Percentiles rank a stretch among this genome's conserved stretches.
These are phyloP conservation scores for Gonioctena quinquepunctata DNA, from an alignment of 1,140 invertebrate species.

Conservation along the genomic window DNA sequence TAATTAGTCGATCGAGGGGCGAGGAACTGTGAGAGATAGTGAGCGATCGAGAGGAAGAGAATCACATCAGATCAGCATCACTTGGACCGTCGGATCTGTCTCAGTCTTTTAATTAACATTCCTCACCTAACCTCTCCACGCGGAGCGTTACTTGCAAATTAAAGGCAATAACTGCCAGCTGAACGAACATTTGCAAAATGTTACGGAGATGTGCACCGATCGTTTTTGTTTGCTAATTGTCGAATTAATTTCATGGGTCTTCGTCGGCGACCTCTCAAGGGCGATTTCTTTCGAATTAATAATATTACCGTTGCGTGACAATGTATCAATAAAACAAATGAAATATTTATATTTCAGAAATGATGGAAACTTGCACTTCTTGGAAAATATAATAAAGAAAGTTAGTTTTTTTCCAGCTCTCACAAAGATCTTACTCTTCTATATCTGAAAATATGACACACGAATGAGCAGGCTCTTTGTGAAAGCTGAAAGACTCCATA, in stretches of 20 bases:
- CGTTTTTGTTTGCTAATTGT: constrained; percentile 55
- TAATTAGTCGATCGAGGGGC: constrained; percentile 27
- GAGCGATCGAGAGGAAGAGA: constrained; percentile 33
- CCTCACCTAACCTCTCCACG: constrained; percentile 47
- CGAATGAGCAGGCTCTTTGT: too few relatives aligned
- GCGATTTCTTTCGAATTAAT: too few relatives aligned
- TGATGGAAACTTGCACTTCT: too few relatives aligned
- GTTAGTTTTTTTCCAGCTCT: too few relatives aligned
- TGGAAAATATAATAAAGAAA: too few relatives aligned
- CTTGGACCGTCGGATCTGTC: constrained; percentile 27
- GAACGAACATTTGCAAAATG: constrained; percentile 43
- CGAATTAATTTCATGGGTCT: constrained; percentile 47
- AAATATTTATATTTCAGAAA: too few relatives aligned
- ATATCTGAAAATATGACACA: too few relatives aligned
- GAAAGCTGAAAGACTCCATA: too few relatives aligned
- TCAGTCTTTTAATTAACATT: constrained; percentile 58
- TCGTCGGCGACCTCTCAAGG: constrained; percentile 7
- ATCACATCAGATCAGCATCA: constrained; percentile 18
- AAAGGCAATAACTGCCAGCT: constrained; percentile 53
- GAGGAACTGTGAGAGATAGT: background rate
- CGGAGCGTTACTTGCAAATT: constrained; percentile 51
- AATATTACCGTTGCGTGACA: too few relatives aligned
- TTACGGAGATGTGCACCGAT: constrained; percentile 36
- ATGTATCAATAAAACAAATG: too few relatives aligned
- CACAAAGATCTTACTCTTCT: too few relatives aligned